Base-by-base conservation (phyloP, 1,140 invertebrate genomes). In the Aphis gossypii region DNA sequence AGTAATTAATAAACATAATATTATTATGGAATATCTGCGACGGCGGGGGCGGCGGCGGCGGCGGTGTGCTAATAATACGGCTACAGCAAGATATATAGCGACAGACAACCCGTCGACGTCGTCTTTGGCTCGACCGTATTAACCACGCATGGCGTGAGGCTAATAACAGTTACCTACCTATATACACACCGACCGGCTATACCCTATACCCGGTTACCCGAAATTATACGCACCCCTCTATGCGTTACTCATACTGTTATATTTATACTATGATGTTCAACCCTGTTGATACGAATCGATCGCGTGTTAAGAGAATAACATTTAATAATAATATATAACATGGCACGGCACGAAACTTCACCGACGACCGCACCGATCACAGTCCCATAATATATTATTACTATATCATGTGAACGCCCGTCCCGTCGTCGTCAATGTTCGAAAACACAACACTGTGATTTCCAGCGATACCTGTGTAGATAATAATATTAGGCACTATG, bases 241-340 rank as follows among this genome's bases (percentile, higher is more conserved):
- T 76, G 14, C 41, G 84, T 51, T 48, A 54, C 20, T 8, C 30
- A 30, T 86, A 46, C 23, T 18, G 30, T 6, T 23, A 56, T 56
- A 23, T 56, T 23, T 25, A 8, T 25, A 60, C 56, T 68, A 68
- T 68, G 18, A n/a, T 30, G n/a, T 44, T 30, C 87, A 8, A 46
- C 38, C 60, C 60, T 68, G 90, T 91, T 91, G 90, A 92, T 82
- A 92, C 30, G 54, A 30, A 82, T 92, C 90, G 60, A 92, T 92
- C 44, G 90, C 54, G 68, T 82, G 90, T n/a, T 76, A 76, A 76
- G 30, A 76, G 30, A 51, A 87, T 23, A 87, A 48, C 44, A 87
- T 46, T 44, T 44, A 30, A 86, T 30, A 46, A 86, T 46, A 46
- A 46, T 86, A 86, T 86, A 83, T 76, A 76, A n/a, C 23, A 44